Conservation (phyloP, 2,797 vertebrate genomes). For the Macroramphosus scolopax region DNA sequence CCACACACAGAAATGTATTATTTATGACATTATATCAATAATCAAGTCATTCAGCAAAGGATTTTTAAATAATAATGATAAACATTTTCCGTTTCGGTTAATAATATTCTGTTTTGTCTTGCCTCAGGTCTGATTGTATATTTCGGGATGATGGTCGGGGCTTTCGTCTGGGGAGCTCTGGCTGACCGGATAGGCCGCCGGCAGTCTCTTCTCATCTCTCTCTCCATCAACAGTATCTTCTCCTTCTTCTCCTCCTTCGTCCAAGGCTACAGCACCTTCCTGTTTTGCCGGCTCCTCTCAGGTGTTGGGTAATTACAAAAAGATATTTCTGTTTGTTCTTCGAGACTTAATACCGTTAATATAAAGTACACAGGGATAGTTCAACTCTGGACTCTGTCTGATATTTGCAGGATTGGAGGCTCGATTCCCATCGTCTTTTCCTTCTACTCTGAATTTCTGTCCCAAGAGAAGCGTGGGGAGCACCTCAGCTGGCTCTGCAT, state of each 20-base stretch:
- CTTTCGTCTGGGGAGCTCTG: slow-evolving; percentile 94
- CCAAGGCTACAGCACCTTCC: slow-evolving; percentile 96
- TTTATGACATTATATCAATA: too few species aligned
- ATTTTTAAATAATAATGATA: too few species aligned
- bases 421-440: slow-evolving; percentile 98
- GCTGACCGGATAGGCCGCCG: slow-evolving; percentile 92
- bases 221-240: slow-evolving; percentile 97
- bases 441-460: slow-evolving; percentile 96
- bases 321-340: too few species aligned
- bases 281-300: slow-evolving; percentile 95
- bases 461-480: slow-evolving; percentile 96
- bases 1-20: too few species aligned
- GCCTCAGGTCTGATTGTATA: slow-evolving; percentile 93
- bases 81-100: too few species aligned
- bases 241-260: slow-evolving; percentile 99
- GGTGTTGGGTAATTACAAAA: slow-evolving; percentile 87
- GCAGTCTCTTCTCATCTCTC: slow-evolving; percentile 95
- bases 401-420: slow-evolving; percentile 86
- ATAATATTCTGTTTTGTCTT: slow-evolving; percentile 8
- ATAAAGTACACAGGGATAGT: too few species aligned
- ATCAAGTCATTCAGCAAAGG: too few species aligned
- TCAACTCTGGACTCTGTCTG: too few species aligned
- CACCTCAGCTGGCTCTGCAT: slow-evolving; percentile 98
- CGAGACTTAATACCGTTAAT: too few species aligned
- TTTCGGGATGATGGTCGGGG: slow-evolving; percentile 98